A percentile compares a stretch with the other conserved stretches of the same genome.
phyloP scores from a whole-genome alignment of 2,113 vertebrate species.

The Dipodomys stephensi region DNA sequence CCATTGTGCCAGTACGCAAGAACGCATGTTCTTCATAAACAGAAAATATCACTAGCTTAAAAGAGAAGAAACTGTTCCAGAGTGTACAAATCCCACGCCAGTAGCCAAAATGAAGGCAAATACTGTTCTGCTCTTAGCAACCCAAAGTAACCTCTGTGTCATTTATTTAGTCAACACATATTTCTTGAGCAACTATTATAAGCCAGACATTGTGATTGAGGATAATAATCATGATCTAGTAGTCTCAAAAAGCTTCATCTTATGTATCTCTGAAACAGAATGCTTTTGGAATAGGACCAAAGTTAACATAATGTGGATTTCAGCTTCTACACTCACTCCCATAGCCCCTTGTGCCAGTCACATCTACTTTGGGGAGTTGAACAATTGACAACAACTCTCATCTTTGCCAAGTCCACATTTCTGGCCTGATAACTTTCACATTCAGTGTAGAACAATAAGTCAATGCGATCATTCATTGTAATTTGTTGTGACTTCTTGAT shows the following conservation, averaged over 20 bases:
- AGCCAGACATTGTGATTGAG: background rate
- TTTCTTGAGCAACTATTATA: slow-evolving; percentile 65
- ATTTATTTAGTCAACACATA: slow-evolving; percentile 52
- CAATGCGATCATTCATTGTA: slow-evolving; percentile 58
- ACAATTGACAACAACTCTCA: slow-evolving; percentile 75
- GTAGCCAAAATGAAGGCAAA: slow-evolving; percentile 69
- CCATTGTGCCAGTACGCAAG: slow-evolving; percentile 46
- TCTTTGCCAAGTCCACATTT: slow-evolving; percentile 74
- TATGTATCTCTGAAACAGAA: slow-evolving; percentile 39
- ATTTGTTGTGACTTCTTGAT: slow-evolving; percentile 63
- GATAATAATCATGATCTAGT: slow-evolving; percentile 9
- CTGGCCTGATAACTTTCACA: slow-evolving; percentile 64
- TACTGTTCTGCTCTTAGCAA: slow-evolving; percentile 72
- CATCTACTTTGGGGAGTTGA: slow-evolving; percentile 44
- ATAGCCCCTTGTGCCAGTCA: slow-evolving; percentile 27
- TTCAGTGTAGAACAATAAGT: slow-evolving; percentile 61
- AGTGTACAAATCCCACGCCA: slow-evolving; percentile 72
- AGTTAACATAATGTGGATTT: slow-evolving; percentile 55
- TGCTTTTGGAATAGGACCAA: slow-evolving; percentile 54
- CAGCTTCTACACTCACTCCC: slow-evolving; percentile 43
- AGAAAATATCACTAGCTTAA: slow-evolving; percentile 65
- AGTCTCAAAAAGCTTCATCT: slow-evolving; percentile 54
- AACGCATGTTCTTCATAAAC: slow-evolving; percentile 69
- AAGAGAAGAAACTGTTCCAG: slow-evolving; percentile 79
- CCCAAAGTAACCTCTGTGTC: slow-evolving; percentile 60